Percentiles rank a stretch among this genome's conserved stretches.
These are phyloP conservation scores for Darevskia mixta DNA, from an alignment of 2,797 vertebrate genomes.

Conservation along the genomic window DNA sequence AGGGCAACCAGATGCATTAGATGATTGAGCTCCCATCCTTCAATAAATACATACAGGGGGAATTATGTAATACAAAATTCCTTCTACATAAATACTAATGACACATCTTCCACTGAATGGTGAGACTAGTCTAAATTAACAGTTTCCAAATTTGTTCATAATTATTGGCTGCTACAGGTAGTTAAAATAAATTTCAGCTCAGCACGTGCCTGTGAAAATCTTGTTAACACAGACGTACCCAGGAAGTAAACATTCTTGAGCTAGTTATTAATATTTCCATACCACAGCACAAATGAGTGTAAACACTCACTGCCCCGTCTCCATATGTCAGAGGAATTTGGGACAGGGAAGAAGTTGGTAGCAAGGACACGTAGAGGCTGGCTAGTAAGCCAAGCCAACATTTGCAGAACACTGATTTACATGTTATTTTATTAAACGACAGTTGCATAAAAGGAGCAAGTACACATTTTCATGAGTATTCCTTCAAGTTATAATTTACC, in stretches of 20 bases:
- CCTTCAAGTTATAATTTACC: neutral
- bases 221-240: neutral
- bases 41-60: neutral
- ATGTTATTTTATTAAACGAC: constrained; percentile 2
- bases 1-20: neutral
- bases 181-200: constrained; percentile 1
- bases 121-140: neutral
- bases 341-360: neutral
- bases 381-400: constrained; percentile 26
- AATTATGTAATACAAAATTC: neutral
- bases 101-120: neutral
- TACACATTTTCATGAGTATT: neutral
- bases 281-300: neutral
- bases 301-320: neutral
- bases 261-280: neutral
- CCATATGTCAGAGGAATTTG: neutral
- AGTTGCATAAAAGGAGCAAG: constrained; percentile 13
- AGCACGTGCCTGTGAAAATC: neutral
- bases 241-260: neutral
- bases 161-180: neutral
- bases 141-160: neutral
- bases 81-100: neutral
- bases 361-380: neutral
- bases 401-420: neutral
- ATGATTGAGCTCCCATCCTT: no score